Base-by-base conservation (phyloP, 1,140 invertebrate species). In the Dendroctonus valens region DNA sequence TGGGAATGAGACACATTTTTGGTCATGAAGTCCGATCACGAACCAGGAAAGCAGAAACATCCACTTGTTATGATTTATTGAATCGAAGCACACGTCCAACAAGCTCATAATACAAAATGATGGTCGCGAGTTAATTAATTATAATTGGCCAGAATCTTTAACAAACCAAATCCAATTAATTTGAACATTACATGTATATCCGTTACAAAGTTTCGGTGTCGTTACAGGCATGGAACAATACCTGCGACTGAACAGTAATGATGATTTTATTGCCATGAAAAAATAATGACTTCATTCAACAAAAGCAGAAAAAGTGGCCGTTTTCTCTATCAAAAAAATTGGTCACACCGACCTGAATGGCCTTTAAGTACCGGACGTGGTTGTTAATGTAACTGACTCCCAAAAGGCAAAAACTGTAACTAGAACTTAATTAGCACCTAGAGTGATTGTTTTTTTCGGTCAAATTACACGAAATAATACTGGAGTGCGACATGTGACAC, bases 251-350 rank as follows among this genome's bases (percentile, higher is more conserved):
- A 9, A 14, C 15, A 14, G 14, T 14, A 52, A 14, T 52, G 9
- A 26, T 52, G 15, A 26, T 26, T 52, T 52, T 52, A 52, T 14
- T 52, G 50, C 50, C 50, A 26, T n/a, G 37, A 26, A 52, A 52
- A 52, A 52, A 52, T 52, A 52, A 52, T 52, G 50, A 52, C 50
- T 52, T 52, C 50, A 52, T 52, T 52, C 50, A 52, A 52, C 50
- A 52, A 52, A 52, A 52, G 37, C 12, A n/a, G 50, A 52, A 52
- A 26, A 52, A 52, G n/a, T 52, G 37, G 9, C 50, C n/a, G 9
- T 26, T 52, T 52, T 52, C n/a, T 52, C 8, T 14, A 52, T 52
- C 8, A 26, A 52, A 52, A 52, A 52, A 52, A 52, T 52, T 52
- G 50, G 50, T 52, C 50, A 52, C 50, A 52, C 50, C n/a, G 37